Evolutionary conservation across 2,113 vertebrate genomes (phyloP).

Genomic region (Gavia stellata): DNA sequence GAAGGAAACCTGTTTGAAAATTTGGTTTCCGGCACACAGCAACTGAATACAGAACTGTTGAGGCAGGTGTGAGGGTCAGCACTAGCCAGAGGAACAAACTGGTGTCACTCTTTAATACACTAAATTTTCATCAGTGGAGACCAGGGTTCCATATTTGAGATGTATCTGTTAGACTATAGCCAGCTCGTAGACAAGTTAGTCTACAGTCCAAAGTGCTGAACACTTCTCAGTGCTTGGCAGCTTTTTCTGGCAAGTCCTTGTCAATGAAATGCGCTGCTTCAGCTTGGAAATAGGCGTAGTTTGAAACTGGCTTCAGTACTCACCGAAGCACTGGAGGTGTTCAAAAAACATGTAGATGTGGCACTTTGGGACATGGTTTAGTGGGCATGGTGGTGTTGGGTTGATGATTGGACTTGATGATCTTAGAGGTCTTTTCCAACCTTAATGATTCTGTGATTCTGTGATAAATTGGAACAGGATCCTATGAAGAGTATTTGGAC

Average conservation of each 20-base stretch:
- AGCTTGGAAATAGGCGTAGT: background rate
- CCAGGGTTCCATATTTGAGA: background rate
- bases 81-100: background rate
- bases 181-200: background rate
- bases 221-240: background rate
- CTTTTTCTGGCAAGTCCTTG: background rate
- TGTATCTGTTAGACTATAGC: background rate
- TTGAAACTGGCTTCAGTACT: background rate
- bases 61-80: slow-evolving; percentile 4
- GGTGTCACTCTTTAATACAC: background rate
- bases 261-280: background rate
- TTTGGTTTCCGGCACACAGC: background rate
- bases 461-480: background rate
- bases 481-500: background rate
- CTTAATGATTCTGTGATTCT: too few relatives aligned
- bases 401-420: too few relatives aligned
- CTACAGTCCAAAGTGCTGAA: background rate
- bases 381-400: too few relatives aligned
- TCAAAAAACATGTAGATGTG: too few relatives aligned
- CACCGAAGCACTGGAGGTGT: too few relatives aligned
- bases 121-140: background rate
- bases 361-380: too few relatives aligned
- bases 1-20: background rate
- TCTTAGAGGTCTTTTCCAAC: too few relatives aligned
- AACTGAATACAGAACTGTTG: background rate